Evolutionary conservation across 2,888 invertebrate species (phyloP).

Genomic region (Furcula furcula): DNA sequence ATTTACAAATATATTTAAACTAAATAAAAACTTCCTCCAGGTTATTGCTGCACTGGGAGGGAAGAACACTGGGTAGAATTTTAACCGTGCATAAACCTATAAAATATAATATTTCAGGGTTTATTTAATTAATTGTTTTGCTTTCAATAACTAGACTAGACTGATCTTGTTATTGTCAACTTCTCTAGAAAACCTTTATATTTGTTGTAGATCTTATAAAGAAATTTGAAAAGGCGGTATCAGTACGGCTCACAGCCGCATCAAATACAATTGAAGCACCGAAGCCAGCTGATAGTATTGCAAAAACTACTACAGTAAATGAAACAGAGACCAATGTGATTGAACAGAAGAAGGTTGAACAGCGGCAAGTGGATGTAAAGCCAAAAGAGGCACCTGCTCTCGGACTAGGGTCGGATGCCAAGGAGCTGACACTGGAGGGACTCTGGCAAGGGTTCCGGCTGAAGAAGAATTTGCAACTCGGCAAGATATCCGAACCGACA

Average conservation of each 20-base stretch:
- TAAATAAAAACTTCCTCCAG: too few relatives aligned
- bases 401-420: conserved; percentile 50
- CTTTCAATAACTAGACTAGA: too few relatives aligned
- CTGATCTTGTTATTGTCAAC: too few relatives aligned
- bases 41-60: too few relatives aligned
- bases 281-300: conserved; percentile 17
- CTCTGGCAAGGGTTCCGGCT: conserved; percentile 63
- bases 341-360: background rate
- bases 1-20: too few relatives aligned
- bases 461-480: conserved; percentile 65
- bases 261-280: conserved; percentile 27
- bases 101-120: too few relatives aligned
- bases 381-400: conserved; percentile 30
- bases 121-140: too few relatives aligned
- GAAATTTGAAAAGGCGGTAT: conserved; percentile 57
- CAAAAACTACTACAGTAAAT: conserved; percentile 38
- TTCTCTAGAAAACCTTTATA: too few relatives aligned
- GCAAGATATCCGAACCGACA: conserved; percentile 62
- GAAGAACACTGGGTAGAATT: too few relatives aligned
- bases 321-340: conserved; percentile 17
- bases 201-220: conserved; percentile 52
- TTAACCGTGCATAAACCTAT: too few relatives aligned
- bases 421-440: conserved; percentile 61
- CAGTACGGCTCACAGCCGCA: conserved; percentile 35
- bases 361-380: conserved; percentile 15